Base-by-base conservation (phyloP, 2,888 invertebrate species). In the Oxytorus armatus region DNA sequence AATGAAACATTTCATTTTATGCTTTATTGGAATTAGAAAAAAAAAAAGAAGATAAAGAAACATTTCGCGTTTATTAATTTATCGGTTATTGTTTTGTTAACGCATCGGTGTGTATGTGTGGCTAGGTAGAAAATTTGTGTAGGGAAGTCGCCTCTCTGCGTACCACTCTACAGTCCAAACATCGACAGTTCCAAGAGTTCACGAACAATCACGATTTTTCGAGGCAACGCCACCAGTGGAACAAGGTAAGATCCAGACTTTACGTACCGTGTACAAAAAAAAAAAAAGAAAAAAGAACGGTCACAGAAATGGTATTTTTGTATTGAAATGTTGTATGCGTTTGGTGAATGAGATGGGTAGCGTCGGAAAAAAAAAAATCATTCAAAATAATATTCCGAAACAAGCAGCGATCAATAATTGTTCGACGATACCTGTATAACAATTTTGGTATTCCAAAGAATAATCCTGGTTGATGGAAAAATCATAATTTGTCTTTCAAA, bases 81-180 rank as follows among this genome's bases (percentile, higher is more conserved):
- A 49, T 73, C 82, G 68, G 76, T 83, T 79, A 74, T 80, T 88
- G 77, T 87, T 89, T 89, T 88, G 87, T 85, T 85, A 90, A 89
- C 93, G 93, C 93, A 93, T 90, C 93, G 93, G 83, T 89, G 87
- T 91, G 83, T 89, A 85, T 85, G 91, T 89, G 91, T 89, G 90
- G 91, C 90, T 89, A 92, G 92, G 92, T 92, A 91, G 91, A 91
- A 91, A 91, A 85, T 91, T 91, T 92, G 89, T 90, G 90, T 91
- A 91, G 91, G 90, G 92, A 92, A 91, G 89, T 92, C 88, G 89
- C 91, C 90, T 91, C 90, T 87, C 92, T 91, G 76, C 90, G 90
- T 86, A 90, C 91, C 86, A 89, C 88, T 86, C 90, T 92, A 84
- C 91, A 91, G 86, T 90, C 91, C 88, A 92, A 91, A 85, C 91